Conservation (phyloP, 2,888 invertebrate genomes). For the Cryptocephalus moraei region DNA sequence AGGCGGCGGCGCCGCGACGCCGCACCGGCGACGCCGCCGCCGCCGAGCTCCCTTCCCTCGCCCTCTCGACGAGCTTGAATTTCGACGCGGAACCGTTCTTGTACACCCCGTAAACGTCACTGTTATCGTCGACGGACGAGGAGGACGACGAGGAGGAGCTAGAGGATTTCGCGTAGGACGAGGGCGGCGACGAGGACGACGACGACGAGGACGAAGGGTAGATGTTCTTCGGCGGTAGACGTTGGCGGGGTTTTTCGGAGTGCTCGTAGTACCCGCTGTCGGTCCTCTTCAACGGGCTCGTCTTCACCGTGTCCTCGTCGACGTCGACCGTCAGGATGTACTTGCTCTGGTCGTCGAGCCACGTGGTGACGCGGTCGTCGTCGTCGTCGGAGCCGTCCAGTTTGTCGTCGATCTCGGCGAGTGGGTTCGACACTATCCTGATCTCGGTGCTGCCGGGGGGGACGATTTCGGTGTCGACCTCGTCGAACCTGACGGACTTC, state of each 20-base stretch:
- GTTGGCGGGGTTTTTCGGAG: constrained; percentile 31
- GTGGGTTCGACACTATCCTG: background rate
- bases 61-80: constrained; percentile 1
- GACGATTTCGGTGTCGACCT: constrained; percentile 26
- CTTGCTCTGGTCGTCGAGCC: constrained; percentile 35
- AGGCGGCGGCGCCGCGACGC: constrained; percentile 1
- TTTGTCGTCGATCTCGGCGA: background rate
- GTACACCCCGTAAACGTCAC: constrained; percentile 24
- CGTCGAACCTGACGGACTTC: constrained; percentile 34
- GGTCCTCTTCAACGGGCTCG: constrained; percentile 21
- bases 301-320: constrained; percentile 4
- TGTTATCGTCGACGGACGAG: constrained; percentile 12
- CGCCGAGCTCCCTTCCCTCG: background rate
- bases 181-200: constrained; percentile 4
- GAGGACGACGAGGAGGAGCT: constrained; percentile 2
- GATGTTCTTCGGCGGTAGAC: constrained; percentile 33
- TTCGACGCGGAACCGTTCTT: constrained; percentile 23
- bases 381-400: constrained; percentile 5
- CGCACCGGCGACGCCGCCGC: background rate
- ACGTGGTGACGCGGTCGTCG: constrained; percentile 26
- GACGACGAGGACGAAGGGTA: constrained; percentile 22
- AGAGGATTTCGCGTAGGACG: constrained; percentile 8
- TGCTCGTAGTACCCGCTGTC: constrained; percentile 34
- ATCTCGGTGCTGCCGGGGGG: constrained; percentile 3
- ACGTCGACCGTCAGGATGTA: constrained; percentile 20